Evolutionary conservation across 1,140 invertebrate species (phyloP), one percentile per base, ranked within the genome.

Genomic region (Euwallacea fornicatus): DNA sequence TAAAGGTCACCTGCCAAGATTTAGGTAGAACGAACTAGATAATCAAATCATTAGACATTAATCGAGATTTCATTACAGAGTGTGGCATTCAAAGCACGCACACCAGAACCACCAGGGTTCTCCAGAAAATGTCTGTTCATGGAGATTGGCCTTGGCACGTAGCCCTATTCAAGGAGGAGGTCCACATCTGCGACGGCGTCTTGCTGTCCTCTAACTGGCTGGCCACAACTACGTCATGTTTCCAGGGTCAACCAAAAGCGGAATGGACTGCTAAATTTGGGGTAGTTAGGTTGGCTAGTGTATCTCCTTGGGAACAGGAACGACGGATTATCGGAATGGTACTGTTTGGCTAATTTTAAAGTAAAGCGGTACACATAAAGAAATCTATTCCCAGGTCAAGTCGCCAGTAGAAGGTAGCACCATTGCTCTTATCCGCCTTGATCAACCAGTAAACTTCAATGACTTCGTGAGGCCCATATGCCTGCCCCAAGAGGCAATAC

Each of bases 121-220:
- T 93, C 47, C 83, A 85, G 44, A 91, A 92, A 78, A 89, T 90
- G 78, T 85, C 91, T 6, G 83, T 83, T 3, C 89, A 90, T 2
- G 91, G 91, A 2, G 91, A 95, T 77, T 96, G 94, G 93, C 94
- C 94, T 11, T 96, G 94, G 93, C 89, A 95, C 78, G 91, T 89
- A 11, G 88, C 91, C 7, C 84, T 96, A 0, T 88, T 93, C 73
- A 91, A 93, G 76, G 87, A 94, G 76, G 90, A 93, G 71, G 88
- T 91, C 46, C 94, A 96, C 77, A 90, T 93, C 7, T 96, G 94
- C 79, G 94, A 96, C 80, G 94, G 90, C 0, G 93, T 92, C 7
- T 83, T 96, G 3, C 83, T 92, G 0, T 89, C 92, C 7, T 84
- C 88, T 0, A 87, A 89, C 66, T 96, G 94, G 94, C 84, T 96